phyloP scores from a whole-genome alignment of 1,140 invertebrate species.

The Cotesia typhae region DNA sequence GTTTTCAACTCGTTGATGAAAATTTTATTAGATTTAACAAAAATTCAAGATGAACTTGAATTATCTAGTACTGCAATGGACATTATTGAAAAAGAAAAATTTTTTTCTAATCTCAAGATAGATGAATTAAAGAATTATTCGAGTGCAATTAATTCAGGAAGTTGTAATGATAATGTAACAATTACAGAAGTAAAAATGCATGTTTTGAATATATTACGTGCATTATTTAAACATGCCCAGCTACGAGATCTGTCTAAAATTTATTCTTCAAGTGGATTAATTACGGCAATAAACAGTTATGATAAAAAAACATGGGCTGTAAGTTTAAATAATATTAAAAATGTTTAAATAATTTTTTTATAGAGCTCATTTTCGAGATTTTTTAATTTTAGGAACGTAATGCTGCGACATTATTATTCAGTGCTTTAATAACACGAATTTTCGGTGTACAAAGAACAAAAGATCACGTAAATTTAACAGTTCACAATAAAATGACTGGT shows the following conservation, averaged over 20 bases:
- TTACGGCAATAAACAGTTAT: slow-evolving; percentile 79
- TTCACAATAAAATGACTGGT: slow-evolving; percentile 81
- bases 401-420: slow-evolving; percentile 85
- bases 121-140: slow-evolving; percentile 33
- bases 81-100: slow-evolving; percentile 45
- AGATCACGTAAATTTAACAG: slow-evolving; percentile 75
- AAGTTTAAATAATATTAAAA: slow-evolving; percentile 50
- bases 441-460: slow-evolving; percentile 87
- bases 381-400: slow-evolving; percentile 76
- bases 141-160: slow-evolving; percentile 17
- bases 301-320: slow-evolving; percentile 82
- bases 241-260: slow-evolving; percentile 77
- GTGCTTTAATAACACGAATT: slow-evolving; percentile 84
- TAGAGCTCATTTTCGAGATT: neutral
- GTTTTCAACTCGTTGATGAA: slow-evolving; percentile 73
- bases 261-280: slow-evolving; percentile 78
- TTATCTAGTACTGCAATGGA: slow-evolving; percentile 40
- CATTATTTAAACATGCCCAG: slow-evolving; percentile 79
- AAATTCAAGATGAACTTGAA: slow-evolving; percentile 46
- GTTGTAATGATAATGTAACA: slow-evolving; percentile 28
- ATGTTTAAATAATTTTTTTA: slow-evolving; percentile 12
- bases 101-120: slow-evolving; percentile 47
- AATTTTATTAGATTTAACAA: slow-evolving; percentile 54
- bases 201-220: slow-evolving; percentile 85
- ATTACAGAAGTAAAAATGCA: slow-evolving; percentile 75